Evolutionary conservation across 2,113 vertebrate genomes (phyloP).

Genomic region (Pristiophorus japonicus): DNA sequence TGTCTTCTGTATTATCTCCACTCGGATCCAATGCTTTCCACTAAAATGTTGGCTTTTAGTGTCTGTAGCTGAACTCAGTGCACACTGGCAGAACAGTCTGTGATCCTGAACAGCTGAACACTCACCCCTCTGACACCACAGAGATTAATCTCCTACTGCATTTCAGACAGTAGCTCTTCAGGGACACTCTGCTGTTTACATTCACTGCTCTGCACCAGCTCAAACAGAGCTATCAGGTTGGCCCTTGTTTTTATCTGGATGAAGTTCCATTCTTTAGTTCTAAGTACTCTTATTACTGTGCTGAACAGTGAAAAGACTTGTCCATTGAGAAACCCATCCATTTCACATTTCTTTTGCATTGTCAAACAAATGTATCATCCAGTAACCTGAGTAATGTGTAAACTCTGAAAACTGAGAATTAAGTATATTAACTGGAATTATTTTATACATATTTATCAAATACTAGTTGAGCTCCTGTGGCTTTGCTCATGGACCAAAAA

Average conservation of each 20-base stretch:
- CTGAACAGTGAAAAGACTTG: neutral
- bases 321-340: neutral
- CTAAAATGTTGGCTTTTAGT: conserved; percentile 49
- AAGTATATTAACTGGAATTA: neutral
- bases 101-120: conserved; percentile 86
- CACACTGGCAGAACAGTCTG: conserved; percentile 60
- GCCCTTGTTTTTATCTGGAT: conserved; percentile 20
- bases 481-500: neutral
- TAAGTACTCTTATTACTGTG: neutral
- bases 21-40: conserved; percentile 49
- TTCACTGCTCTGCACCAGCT: conserved; percentile 44
- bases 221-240: conserved; percentile 9
- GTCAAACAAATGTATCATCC: neutral
- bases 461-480: neutral
- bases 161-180: conserved; percentile 65
- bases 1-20: conserved; percentile 51
- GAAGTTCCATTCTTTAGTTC: conserved; percentile 28
- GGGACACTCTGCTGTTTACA: conserved; percentile 57
- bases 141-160: conserved; percentile 67
- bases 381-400: neutral
- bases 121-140: conserved; percentile 67
- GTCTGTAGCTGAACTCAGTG: conserved; percentile 59
- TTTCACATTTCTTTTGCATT: neutral
- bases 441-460: neutral
- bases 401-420: neutral